A percentile compares a stretch with the other conserved stretches of the same genome.
phyloP scores from a whole-genome alignment of 2,113 vertebrate genomes.

The Equus quagga region DNA sequence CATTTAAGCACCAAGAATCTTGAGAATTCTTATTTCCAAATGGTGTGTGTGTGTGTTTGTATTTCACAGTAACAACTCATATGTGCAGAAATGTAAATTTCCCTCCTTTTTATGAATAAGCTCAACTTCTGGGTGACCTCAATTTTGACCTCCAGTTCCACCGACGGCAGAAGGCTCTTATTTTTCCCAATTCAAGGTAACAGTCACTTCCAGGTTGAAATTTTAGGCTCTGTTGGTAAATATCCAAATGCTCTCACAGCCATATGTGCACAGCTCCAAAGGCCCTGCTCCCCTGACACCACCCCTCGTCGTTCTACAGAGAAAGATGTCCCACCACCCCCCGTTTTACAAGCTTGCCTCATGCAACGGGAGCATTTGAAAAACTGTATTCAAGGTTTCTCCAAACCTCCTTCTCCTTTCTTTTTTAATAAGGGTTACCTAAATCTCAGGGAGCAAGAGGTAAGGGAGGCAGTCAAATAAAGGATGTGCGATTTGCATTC shows the following conservation, averaged over 20 bases:
- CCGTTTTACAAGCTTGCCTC: neutral
- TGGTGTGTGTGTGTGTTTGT: neutral
- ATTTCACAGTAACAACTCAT: neutral
- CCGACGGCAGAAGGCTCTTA: neutral
- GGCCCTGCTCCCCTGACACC: fast-evolving
- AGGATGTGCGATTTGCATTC: neutral
- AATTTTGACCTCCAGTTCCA: neutral
- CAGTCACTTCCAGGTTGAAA: neutral
- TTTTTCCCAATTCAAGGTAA: neutral
- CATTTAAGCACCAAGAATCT: neutral
- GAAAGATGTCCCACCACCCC: neutral
- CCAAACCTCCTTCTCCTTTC: neutral
- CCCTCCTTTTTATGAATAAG: neutral
- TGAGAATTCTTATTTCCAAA: neutral
- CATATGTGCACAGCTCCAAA: neutral
- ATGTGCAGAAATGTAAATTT: neutral
- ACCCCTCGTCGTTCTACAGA: neutral
- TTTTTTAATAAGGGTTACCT: neutral
- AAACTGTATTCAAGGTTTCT: neutral
- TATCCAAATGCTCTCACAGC: neutral
- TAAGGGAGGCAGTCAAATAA: neutral
- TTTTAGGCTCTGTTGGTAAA: neutral
- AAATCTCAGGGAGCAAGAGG: neutral
- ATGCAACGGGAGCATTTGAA: neutral
- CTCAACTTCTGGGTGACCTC: neutral